Evolutionary conservation across 2,113 vertebrate species (phyloP), one percentile per base, ranked within the genome.

Genomic region (Raja brachyura): DNA sequence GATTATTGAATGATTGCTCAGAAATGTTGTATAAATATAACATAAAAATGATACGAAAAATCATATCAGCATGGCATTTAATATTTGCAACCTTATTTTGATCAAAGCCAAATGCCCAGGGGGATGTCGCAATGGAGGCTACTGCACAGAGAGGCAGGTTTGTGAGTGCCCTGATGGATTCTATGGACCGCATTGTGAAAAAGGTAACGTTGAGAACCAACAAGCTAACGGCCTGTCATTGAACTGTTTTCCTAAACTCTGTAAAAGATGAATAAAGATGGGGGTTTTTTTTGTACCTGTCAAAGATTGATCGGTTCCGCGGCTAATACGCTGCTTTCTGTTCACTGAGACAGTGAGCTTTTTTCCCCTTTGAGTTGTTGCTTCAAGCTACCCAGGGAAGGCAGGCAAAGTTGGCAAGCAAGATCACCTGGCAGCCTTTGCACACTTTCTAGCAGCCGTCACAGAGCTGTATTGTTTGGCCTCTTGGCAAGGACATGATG

Each of bases 91-190:
- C 25, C 33, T n/a, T 68, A 48, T 33, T 39, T 93, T 56, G 33
- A 93, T 93, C 76, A 63, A 93, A 96, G 95, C 97, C 14, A 97
- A 98, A 94, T 98, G 98, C 94, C 97, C 97, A 0, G 97, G 97
- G 56, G 97, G 97, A 22, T 98, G 98, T 94, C 96, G 97, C 93
- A 98, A 98, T 0, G 97, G 97, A 95, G 98, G 98, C 0, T 94
- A 97, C 94, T 98, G 98, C 95, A 98, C 97, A 0, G 96, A 98
- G 88, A 97, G 97, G 77, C 97, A 96, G 1, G 94, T 98, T 93
- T 98, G 98, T 73, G 96, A 98, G 93, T 98, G 98, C 95, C 97
- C 97, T 74, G 97, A 97, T 95, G 98, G 97, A 75, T 98, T 98
- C 96, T 97, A 97, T 0, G 97, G 98, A 0, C 96, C 97, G 70